Evolutionary conservation across 2,797 vertebrate species (phyloP).

Genomic region (Mastacembelus armatus): DNA sequence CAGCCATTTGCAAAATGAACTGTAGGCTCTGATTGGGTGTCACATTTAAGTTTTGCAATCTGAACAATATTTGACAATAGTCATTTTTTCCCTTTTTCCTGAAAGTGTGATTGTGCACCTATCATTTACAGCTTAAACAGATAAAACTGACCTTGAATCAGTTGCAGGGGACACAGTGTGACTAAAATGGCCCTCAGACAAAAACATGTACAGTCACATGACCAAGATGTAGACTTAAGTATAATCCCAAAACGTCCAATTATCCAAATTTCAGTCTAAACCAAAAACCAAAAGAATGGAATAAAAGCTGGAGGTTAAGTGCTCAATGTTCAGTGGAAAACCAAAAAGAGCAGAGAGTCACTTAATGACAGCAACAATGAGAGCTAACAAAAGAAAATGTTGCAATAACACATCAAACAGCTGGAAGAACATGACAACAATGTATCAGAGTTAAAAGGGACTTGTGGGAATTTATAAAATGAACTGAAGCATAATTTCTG

Average conservation of each 20-base stretch:
- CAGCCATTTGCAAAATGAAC: too few species aligned
- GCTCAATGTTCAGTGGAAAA: neutral
- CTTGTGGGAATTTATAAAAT: slow-evolving; percentile 16
- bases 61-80: too few species aligned
- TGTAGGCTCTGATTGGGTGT: too few species aligned
- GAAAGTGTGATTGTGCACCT: too few species aligned
- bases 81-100: too few species aligned
- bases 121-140: slow-evolving; percentile 26
- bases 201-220: slow-evolving; percentile 60
- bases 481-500: slow-evolving; percentile 30
- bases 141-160: slow-evolving; percentile 67
- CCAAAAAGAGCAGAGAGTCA: neutral
- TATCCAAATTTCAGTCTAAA: slow-evolving; percentile 47
- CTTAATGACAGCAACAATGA: slow-evolving; percentile 6
- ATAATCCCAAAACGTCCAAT: slow-evolving; percentile 53
- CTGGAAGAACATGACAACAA: slow-evolving; percentile 11
- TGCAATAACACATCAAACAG: slow-evolving; percentile 15
- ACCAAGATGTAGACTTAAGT: slow-evolving; percentile 44
- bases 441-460: slow-evolving; percentile 14
- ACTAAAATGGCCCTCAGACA: slow-evolving; percentile 62
- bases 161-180: slow-evolving; percentile 32
- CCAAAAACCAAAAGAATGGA: slow-evolving; percentile 21
- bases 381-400: neutral
- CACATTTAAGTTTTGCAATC: too few species aligned
- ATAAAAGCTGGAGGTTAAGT: neutral